phyloP scores from a whole-genome alignment of 1,140 invertebrate species.

The Drosophila elegans region DNA sequence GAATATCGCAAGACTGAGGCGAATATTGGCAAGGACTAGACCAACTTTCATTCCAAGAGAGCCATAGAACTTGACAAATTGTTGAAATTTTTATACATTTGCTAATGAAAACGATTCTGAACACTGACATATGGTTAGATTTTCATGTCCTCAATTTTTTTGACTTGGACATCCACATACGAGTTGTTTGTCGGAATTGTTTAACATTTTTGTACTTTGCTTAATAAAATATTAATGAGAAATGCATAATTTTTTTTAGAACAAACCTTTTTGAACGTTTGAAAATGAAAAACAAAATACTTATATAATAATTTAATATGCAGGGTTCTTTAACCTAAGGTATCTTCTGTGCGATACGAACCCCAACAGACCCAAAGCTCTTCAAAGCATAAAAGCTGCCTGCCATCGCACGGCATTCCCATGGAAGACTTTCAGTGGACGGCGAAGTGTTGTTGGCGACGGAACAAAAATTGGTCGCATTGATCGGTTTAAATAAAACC shows the following conservation, averaged over 20 bases:
- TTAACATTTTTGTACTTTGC: conserved; percentile 27
- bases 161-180: no score
- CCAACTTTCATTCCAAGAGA: conserved; percentile 7
- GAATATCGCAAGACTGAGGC: conserved; percentile 87
- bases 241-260: neutral
- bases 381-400: conserved; percentile 47
- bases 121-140: neutral
- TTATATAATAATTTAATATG: no score
- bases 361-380: conserved; percentile 14
- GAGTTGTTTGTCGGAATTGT: conserved; percentile 3
- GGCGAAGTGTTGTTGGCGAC: conserved; percentile 44
- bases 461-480: conserved; percentile 32
- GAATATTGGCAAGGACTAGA: conserved; percentile 57
- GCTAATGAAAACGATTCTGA: conserved; percentile 18
- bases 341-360: conserved; percentile 4
- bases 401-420: neutral
- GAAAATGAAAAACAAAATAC: no score
- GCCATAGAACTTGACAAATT: conserved; percentile 59
- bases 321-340: neutral
- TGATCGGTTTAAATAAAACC: conserved; percentile 12
- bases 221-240: conserved; percentile 14
- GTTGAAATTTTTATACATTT: conserved; percentile 48
- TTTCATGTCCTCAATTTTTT: neutral
- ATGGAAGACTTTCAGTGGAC: conserved; percentile 38
- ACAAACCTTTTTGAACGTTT: no score